Percentiles rank a stretch among this genome's conserved stretches.
These are phyloP conservation scores for Sturnus vulgaris DNA, from an alignment of 2,113 vertebrate genomes.

Conservation along the genomic window DNA sequence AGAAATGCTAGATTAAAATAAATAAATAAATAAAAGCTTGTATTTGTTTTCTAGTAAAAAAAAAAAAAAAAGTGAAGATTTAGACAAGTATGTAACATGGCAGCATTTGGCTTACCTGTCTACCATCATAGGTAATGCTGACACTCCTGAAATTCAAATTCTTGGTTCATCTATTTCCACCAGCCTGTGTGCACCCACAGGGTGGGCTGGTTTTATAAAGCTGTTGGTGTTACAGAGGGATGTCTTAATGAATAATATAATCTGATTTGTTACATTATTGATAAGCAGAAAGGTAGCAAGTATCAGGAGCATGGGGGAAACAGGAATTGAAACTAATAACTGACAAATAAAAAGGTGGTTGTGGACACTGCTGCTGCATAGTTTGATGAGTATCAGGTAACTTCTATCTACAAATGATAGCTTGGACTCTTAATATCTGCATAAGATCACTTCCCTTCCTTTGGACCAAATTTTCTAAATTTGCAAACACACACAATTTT, in stretches of 20 bases:
- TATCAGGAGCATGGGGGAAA: background rate
- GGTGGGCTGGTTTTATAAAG: background rate
- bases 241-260: background rate
- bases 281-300: background rate
- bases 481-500: background rate
- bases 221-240: background rate
- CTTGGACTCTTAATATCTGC: background rate
- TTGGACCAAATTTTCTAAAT: background rate
- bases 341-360: fast-evolving
- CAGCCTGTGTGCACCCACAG: background rate
- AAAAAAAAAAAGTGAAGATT: conserved; percentile 60
- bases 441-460: background rate
- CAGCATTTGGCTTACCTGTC: background rate
- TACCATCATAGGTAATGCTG: fast-evolving
- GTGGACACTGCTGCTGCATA: background rate
- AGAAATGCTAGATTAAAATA: conserved; percentile 69
- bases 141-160: background rate
- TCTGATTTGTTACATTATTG: background rate
- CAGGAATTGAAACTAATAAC: background rate
- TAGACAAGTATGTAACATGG: conserved; percentile 22
- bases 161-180: background rate
- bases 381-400: background rate
- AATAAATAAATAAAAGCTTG: conserved; percentile 72
- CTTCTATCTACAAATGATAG: background rate
- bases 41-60: conserved; percentile 72